phyloP scores from a whole-genome alignment of 2,113 vertebrate genomes.

The Malurus elegans region DNA sequence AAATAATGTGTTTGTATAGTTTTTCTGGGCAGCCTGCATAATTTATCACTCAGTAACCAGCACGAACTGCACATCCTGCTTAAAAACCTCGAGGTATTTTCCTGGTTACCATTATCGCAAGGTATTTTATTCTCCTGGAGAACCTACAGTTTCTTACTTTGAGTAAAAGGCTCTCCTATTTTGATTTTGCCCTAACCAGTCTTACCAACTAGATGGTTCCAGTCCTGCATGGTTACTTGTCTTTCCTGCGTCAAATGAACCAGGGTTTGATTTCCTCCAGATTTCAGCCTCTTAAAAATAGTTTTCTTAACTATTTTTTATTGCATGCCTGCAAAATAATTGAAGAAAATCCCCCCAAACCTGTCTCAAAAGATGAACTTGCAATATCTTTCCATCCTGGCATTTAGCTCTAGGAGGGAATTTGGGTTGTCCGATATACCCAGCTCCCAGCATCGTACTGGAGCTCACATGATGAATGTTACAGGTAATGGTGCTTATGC shows the following conservation, averaged over 20 bases:
- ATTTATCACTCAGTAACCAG: neutral
- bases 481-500: neutral
- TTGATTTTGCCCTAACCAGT: neutral
- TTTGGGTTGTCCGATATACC: neutral
- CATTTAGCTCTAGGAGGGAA: neutral
- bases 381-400: neutral
- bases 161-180: neutral
- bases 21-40: neutral
- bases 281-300: neutral
- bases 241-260: neutral
- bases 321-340: neutral
- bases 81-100: neutral
- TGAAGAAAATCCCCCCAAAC: neutral
- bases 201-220: neutral
- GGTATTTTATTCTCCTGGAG: neutral
- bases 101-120: neutral
- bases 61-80: neutral
- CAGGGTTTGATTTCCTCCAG: neutral
- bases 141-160: neutral
- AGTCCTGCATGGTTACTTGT: neutral
- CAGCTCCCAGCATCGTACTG: neutral
- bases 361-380: neutral
- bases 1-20: neutral
- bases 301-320: neutral
- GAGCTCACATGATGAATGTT: neutral